Percentiles rank a stretch among this genome's conserved stretches.
phyloP scores from a whole-genome alignment of 2,797 vertebrate genomes.

The Danio choprae region DNA sequence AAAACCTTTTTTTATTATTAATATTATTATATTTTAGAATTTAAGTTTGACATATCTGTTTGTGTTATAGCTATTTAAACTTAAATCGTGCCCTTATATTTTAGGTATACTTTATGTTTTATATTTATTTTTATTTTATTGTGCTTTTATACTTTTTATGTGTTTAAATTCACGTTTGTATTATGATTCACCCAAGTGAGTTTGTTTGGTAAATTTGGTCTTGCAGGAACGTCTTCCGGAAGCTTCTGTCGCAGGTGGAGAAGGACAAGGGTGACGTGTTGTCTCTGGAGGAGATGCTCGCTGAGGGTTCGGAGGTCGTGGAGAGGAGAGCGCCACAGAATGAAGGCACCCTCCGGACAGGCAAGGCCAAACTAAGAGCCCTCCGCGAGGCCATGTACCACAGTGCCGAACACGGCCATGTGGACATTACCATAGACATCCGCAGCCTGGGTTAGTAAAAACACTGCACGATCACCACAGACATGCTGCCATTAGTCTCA shows the following conservation, averaged over 20 bases:
- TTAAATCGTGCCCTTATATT: too few species aligned
- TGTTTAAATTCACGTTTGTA: too few species aligned
- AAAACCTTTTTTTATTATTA: too few species aligned
- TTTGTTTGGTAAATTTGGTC: slow-evolving; percentile 5
- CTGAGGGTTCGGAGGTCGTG: slow-evolving; percentile 76
- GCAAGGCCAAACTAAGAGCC: slow-evolving; percentile 83
- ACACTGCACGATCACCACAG: slow-evolving; percentile 75
- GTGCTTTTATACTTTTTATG: too few species aligned
- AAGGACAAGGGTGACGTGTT: slow-evolving; percentile 81
- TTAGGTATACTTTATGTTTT: too few species aligned
- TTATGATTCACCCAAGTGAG: not conserved
- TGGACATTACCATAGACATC: slow-evolving; percentile 89
- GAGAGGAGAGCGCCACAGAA: slow-evolving; percentile 73
- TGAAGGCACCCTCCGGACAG: slow-evolving; percentile 78
- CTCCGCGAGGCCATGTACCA: slow-evolving; percentile 88
- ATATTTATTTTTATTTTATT: too few species aligned
- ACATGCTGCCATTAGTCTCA: slow-evolving; percentile 60
- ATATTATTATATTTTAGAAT: too few species aligned
- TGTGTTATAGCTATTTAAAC: too few species aligned
- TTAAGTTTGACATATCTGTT: too few species aligned
- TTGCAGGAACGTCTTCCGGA: slow-evolving; percentile 82
- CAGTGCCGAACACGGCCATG: slow-evolving; percentile 85
- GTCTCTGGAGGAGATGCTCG: slow-evolving; percentile 84
- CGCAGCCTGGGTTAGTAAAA: slow-evolving; percentile 83
- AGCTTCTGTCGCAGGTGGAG: slow-evolving; percentile 81